Conservation (phyloP, 1,140 invertebrate species). For the Glossosoma conforme region DNA sequence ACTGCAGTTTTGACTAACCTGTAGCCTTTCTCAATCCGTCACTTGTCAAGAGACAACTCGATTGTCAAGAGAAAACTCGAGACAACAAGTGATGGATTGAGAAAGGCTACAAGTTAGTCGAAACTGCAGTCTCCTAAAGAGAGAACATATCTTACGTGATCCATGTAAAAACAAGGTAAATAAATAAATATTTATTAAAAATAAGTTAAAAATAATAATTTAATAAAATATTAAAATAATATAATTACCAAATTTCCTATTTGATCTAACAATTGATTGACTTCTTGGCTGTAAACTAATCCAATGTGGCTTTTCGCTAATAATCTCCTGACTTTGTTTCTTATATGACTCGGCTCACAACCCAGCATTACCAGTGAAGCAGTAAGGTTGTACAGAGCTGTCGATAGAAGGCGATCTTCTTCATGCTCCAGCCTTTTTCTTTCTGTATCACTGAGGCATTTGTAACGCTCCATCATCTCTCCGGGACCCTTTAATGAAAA, state of each 20-base stretch:
- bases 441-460: slow-evolving; percentile 88
- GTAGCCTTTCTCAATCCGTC: no score
- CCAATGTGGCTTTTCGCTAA: slow-evolving; percentile 98
- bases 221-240: no score
- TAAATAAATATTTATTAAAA: no score
- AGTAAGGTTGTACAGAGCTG: slow-evolving; percentile 93
- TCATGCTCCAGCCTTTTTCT: slow-evolving; percentile 95
- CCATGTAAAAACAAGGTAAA: no score
- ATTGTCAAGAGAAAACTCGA: no score
- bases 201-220: slow-evolving; percentile 8
- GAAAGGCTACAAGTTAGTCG: no score
- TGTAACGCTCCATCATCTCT: slow-evolving; percentile 99
- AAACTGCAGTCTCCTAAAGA: no score
- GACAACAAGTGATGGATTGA: no score
- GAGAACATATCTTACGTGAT: no score
- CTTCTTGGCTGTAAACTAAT: slow-evolving; percentile 93
- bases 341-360: slow-evolving; percentile 79
- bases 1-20: no score
- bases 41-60: no score
- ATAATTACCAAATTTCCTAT: slow-evolving; percentile 83
- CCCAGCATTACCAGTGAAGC: slow-evolving; percentile 95
- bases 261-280: slow-evolving; percentile 94
- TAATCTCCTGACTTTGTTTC: slow-evolving; percentile 87
- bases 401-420: slow-evolving; percentile 93
- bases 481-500: slow-evolving; percentile 63